These are phyloP conservation scores for Microctonus aethiopoides DNA, from an alignment of 2,888 invertebrate species.

Conservation along the genomic window DNA sequence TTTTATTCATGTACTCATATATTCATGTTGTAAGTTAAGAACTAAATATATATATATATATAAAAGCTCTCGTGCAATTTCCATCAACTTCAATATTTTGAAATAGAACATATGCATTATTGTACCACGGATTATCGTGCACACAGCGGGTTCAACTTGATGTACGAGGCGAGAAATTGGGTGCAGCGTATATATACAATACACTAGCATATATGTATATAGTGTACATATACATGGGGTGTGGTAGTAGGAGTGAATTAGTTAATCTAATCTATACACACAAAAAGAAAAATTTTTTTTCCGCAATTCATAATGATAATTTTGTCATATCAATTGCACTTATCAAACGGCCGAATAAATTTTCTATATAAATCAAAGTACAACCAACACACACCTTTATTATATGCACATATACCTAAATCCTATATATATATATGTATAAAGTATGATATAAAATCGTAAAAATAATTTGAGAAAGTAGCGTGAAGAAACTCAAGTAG, in stretches of 20 bases:
- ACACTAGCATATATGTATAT: background rate
- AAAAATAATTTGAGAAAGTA: background rate
- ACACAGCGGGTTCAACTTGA: conserved; percentile 31
- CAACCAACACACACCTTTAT: too few relatives aligned
- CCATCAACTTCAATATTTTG: conserved; percentile 14
- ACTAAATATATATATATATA: too few relatives aligned
- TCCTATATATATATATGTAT: background rate
- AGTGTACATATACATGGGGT: conserved; percentile 29
- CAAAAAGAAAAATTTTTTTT: background rate
- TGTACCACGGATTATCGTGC: conserved; percentile 24
- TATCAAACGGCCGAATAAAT: too few relatives aligned
- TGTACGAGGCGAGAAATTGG: conserved; percentile 40
- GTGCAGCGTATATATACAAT: conserved; percentile 34
- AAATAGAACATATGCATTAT: conserved; percentile 16
- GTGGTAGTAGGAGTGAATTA: conserved; percentile 36
- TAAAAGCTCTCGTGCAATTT: too few relatives aligned
- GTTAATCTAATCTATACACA: conserved; percentile 36
- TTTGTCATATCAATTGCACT: too few relatives aligned
- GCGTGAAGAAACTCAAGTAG: background rate
- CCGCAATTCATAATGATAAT: too few relatives aligned
- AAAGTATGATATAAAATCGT: background rate
- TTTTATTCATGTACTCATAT: too few relatives aligned
- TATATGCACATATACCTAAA: background rate
- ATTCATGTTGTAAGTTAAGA: too few relatives aligned
- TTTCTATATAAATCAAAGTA: too few relatives aligned